phyloP scores from a whole-genome alignment of 2,888 invertebrate genomes.

The Lordiphosa andalusiaca region DNA sequence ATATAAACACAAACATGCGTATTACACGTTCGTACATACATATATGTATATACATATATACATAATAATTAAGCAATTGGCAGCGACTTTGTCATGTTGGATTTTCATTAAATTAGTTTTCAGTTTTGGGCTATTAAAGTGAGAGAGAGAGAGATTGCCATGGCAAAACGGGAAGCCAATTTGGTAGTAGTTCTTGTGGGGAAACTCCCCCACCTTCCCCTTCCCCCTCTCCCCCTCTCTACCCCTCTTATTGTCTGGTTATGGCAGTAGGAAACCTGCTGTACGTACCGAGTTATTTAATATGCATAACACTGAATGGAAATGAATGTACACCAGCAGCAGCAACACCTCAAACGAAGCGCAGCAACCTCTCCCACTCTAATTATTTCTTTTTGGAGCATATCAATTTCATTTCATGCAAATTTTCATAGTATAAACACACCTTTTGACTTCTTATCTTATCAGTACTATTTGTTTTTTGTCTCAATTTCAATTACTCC shows the following conservation, averaged over 20 bases:
- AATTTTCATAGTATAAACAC: constrained; percentile 35
- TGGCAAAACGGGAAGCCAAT: constrained; percentile 36
- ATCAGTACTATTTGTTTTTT: constrained; percentile 46
- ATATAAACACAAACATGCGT: constrained; percentile 28
- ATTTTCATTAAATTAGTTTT: constrained; percentile 44
- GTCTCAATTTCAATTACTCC: constrained; percentile 29
- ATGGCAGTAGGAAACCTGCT: constrained; percentile 3
- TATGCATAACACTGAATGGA: constrained; percentile 53
- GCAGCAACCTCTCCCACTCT: constrained; percentile 12
- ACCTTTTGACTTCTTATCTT: constrained; percentile 60
- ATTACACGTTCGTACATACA: no score
- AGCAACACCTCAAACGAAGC: constrained; percentile 40
- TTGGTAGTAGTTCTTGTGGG: constrained; percentile 19
- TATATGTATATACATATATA: constrained; percentile 30
- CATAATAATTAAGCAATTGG: constrained; percentile 66
- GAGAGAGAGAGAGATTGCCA: constrained; percentile 21
- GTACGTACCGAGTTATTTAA: constrained; percentile 50
- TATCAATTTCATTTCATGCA: constrained; percentile 43
- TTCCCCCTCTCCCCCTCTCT: not conserved
- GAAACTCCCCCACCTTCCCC: not conserved
- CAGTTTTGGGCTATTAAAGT: constrained; percentile 16
- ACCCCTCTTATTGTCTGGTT: not conserved
- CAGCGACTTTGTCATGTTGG: constrained; percentile 15
- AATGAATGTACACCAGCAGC: constrained; percentile 37
- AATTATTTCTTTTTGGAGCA: constrained; percentile 9